A percentile compares a stretch with the other conserved stretches of the same genome.
phyloP scores from a whole-genome alignment of 2,888 invertebrate species.

The Holacanthella duospinosa region DNA sequence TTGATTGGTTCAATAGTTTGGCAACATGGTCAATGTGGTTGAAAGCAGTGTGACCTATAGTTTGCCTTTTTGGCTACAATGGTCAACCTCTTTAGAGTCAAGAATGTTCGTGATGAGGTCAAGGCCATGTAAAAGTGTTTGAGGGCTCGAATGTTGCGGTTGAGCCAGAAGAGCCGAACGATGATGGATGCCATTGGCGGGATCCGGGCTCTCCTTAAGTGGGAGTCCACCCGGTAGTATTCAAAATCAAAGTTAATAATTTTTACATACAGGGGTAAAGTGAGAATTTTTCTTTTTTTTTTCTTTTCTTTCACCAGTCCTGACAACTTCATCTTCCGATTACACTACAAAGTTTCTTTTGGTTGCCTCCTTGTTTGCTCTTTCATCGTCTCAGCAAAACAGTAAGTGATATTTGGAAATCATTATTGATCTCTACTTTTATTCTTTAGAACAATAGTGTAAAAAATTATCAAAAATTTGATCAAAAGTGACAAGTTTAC shows the following conservation, averaged over 20 bases:
- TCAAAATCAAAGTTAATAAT: too few relatives aligned
- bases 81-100: neutral
- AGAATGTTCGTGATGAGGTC: neutral
- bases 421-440: neutral
- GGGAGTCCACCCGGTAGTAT: conserved; percentile 4
- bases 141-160: conserved; percentile 4
- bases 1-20: too few relatives aligned
- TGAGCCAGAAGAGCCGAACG: conserved; percentile 5
- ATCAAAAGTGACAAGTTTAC: too few relatives aligned
- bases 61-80: neutral
- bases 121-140: neutral
- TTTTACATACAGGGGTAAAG: too few relatives aligned
- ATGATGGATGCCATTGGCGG: conserved; percentile 7
- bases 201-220: conserved; percentile 7
- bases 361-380: neutral
- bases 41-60: neutral
- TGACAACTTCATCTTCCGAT: conserved; percentile 8
- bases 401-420: conserved; percentile 1
- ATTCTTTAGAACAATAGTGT: neutral
- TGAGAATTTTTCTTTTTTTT: too few relatives aligned
- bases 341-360: conserved; percentile 6
- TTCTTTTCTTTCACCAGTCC: too few relatives aligned
- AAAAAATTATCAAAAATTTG: neutral
- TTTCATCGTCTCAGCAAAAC: conserved; percentile 4
- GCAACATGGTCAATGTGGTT: too few relatives aligned